These are phyloP conservation scores for Oxytorus armatus DNA, from an alignment of 2,888 invertebrate species.

Conservation along the genomic window DNA sequence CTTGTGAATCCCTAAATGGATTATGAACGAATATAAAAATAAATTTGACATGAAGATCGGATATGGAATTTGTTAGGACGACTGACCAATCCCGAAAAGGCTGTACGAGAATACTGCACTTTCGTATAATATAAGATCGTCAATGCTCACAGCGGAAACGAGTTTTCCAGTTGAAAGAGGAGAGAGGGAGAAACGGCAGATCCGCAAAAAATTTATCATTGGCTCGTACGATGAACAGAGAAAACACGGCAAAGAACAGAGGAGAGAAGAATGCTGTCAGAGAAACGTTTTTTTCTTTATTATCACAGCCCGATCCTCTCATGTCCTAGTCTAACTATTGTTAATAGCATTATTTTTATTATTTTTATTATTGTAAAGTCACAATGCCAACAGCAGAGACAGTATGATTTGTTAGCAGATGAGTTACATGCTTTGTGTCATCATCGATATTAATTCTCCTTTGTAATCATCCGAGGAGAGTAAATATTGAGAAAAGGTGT, in stretches of 20 bases:
- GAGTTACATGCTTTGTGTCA: too few relatives aligned
- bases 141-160: slow-evolving; percentile 59
- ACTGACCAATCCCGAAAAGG: slow-evolving; percentile 22
- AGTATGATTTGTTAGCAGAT: too few relatives aligned
- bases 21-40: slow-evolving; percentile 14
- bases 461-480: too few relatives aligned
- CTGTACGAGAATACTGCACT: slow-evolving; percentile 9
- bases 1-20: neutral
- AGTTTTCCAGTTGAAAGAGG: slow-evolving; percentile 62
- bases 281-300: neutral
- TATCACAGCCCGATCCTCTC: slow-evolving; percentile 7
- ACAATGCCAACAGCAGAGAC: too few relatives aligned
- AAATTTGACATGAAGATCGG: slow-evolving; percentile 26
- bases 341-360: slow-evolving; percentile 19
- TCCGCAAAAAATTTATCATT: slow-evolving; percentile 46
- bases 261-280: slow-evolving; percentile 30
- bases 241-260: slow-evolving; percentile 9
- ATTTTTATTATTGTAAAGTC: neutral
- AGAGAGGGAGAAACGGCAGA: slow-evolving; percentile 16
- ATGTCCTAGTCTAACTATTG: too few relatives aligned
- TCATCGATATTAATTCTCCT: too few relatives aligned
- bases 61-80: slow-evolving; percentile 18
- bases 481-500: too few relatives aligned
- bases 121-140: slow-evolving; percentile 14
- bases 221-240: slow-evolving; percentile 22